Evolutionary conservation across 1,140 invertebrate species (phyloP).

Genomic region (Caenorhabditis brenneri): DNA sequence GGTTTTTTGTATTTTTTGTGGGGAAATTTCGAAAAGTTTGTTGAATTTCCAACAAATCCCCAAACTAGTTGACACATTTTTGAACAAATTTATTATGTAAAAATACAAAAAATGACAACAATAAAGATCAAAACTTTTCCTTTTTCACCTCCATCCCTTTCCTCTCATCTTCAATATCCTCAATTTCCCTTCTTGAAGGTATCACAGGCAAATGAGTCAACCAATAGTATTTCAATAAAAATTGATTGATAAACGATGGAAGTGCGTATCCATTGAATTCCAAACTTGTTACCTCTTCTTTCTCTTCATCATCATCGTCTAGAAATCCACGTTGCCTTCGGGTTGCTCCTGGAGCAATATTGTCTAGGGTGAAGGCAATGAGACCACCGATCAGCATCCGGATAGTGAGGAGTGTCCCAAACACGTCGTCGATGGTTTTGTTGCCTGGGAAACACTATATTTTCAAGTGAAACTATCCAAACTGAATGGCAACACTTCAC

Average conservation of each 20-base stretch:
- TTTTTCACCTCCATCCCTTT: background rate
- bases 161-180: background rate
- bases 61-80: too few relatives aligned
- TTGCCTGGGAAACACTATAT: constrained; percentile 23
- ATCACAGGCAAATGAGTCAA: background rate
- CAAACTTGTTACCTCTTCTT: background rate
- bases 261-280: too few relatives aligned
- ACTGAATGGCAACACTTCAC: too few relatives aligned
- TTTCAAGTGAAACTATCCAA: too few relatives aligned
- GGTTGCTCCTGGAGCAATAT: constrained; percentile 7
- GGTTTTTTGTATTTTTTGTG: too few relatives aligned
- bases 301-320: background rate
- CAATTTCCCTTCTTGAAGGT: background rate
- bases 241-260: background rate
- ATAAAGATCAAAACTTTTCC: background rate
- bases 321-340: background rate
- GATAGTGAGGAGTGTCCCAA: constrained; percentile 44
- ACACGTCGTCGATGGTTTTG: constrained; percentile 28
- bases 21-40: too few relatives aligned
- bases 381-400: constrained; percentile 45
- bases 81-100: too few relatives aligned
- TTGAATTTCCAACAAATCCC: too few relatives aligned
- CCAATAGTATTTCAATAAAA: background rate
- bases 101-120: too few relatives aligned
- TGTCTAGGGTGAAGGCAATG: constrained; percentile 43